Evolutionary conservation across 2,888 invertebrate species (phyloP), one percentile per base, ranked within the genome.

Genomic region (Protodeltote pygarga): DNA sequence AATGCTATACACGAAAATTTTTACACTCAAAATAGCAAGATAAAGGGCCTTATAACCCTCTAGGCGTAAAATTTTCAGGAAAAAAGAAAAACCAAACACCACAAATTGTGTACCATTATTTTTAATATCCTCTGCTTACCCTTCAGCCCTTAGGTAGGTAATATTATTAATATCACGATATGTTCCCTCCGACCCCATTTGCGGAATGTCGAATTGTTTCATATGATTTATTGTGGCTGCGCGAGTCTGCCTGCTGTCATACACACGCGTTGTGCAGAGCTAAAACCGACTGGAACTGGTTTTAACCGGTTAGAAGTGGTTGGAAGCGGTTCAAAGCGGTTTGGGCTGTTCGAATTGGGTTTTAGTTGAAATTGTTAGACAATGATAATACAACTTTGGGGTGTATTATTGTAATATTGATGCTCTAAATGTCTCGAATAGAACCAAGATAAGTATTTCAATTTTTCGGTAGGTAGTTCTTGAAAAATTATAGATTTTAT

Each of bases 171-270:
- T 65, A 65, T 61, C 48, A 50, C 57, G 45, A 53, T 65, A 55
- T 41, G 50, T 48, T 65, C 53, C 3, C 61, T 48, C 23, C 44
- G 48, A 54, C 50, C 49, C 62, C 62, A 67, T 67, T 69, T 62
- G 59, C 37, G 60, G 60, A 51, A 70, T 65, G 58, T 70, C 70
- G 70, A 67, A 70, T 70, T 70, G 70, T 70, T 70, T 60, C 64
- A 50, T 65, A 47, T 70, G 70, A 70, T 70, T 70, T 70, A 70
- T 70, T 21, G 63, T 62, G 34, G 57, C 24, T 50, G 47, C 41
- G 58, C 51, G 48, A 44, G 65, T 59, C 64, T 59, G 60, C 29
- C 44, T 19, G 49, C 65, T 70, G 70, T 70, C 70, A 70, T 54
- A 60, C 38, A 59, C 70, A 70, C 60, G 53, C 62, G 54, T 34